Percentiles rank a stretch among this genome's conserved stretches.
phyloP scores from a whole-genome alignment of 2,888 invertebrate genomes.

The Acrobasis suavella region DNA sequence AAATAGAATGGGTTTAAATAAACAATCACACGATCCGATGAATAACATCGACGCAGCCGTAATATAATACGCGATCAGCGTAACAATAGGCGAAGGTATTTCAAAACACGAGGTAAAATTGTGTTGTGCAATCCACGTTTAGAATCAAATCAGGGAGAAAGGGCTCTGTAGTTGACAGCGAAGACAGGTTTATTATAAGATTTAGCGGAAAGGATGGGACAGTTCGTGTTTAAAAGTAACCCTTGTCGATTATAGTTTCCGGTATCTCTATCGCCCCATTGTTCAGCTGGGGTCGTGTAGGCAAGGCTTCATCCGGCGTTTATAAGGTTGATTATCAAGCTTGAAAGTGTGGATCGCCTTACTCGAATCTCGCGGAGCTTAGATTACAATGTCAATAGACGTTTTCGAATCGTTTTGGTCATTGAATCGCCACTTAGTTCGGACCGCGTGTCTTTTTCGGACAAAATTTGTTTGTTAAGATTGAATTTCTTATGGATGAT shows the following conservation, averaged over 20 bases:
- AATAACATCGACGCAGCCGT: slow-evolving; percentile 40
- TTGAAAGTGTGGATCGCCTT: slow-evolving; percentile 41
- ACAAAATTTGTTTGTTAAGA: slow-evolving; percentile 31
- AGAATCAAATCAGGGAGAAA: slow-evolving; percentile 10
- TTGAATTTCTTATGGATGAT: neutral
- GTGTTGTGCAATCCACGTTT: slow-evolving; percentile 39
- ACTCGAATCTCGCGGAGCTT: slow-evolving; percentile 49
- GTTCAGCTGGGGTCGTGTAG: slow-evolving; percentile 50
- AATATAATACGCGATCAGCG: slow-evolving; percentile 45
- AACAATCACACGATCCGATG: slow-evolving; percentile 43
- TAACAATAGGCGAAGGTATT: slow-evolving; percentile 48
- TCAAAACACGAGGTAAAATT: slow-evolving; percentile 46
- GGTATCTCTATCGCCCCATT: slow-evolving; percentile 65
- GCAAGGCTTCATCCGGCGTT: slow-evolving; percentile 48
- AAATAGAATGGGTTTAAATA: slow-evolving; percentile 42
- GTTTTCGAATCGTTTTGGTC: slow-evolving; percentile 55
- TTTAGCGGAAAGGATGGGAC: slow-evolving; percentile 48
- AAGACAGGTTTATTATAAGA: slow-evolving; percentile 47
- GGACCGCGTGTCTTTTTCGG: slow-evolving; percentile 44
- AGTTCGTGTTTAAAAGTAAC: slow-evolving; percentile 55
- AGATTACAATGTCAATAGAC: slow-evolving; percentile 70
- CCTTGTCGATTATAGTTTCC: slow-evolving; percentile 71
- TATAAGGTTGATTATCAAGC: slow-evolving; percentile 61
- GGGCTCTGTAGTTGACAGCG: slow-evolving; percentile 27
- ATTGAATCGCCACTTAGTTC: slow-evolving; percentile 48